Conservation (phyloP, 2,888 invertebrate genomes). For the Chloromyia formosa region DNA sequence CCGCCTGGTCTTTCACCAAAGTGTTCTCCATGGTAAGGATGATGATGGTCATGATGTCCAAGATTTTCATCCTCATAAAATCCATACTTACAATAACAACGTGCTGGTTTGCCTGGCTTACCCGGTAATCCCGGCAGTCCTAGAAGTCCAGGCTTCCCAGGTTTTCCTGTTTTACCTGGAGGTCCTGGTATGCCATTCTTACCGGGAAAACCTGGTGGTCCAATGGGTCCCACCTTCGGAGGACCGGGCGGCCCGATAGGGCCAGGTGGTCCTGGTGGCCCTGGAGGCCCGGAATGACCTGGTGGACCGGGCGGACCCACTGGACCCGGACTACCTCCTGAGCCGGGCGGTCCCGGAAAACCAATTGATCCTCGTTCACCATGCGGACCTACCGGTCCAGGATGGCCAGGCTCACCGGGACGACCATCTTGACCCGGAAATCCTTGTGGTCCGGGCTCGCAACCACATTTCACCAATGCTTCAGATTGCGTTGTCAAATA, state of each 20-base stretch:
- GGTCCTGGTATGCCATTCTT: background rate
- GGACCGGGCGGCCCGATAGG: background rate
- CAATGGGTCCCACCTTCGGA: background rate
- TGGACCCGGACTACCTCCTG: background rate
- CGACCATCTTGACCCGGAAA: background rate
- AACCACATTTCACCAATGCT: conserved; percentile 12
- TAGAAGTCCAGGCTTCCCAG: background rate
- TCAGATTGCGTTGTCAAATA: background rate
- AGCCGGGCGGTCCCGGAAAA: background rate
- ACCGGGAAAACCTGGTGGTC: background rate
- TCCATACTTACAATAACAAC: background rate
- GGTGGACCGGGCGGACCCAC: background rate
- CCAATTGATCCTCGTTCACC: background rate
- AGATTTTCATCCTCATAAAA: background rate
- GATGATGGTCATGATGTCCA: background rate
- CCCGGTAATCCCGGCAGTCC: background rate
- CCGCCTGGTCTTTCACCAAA: too few relatives aligned
- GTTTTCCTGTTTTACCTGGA: background rate
- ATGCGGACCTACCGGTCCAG: background rate
- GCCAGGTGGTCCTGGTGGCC: background rate
- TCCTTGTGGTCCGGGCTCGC: background rate
- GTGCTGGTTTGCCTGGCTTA: background rate
- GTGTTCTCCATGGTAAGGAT: background rate
- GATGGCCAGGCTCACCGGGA: background rate
- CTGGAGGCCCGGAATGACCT: background rate